Percentiles rank a stretch among this genome's conserved stretches.
phyloP scores from a whole-genome alignment of 2,888 invertebrate species.

The Spodoptera picta region DNA sequence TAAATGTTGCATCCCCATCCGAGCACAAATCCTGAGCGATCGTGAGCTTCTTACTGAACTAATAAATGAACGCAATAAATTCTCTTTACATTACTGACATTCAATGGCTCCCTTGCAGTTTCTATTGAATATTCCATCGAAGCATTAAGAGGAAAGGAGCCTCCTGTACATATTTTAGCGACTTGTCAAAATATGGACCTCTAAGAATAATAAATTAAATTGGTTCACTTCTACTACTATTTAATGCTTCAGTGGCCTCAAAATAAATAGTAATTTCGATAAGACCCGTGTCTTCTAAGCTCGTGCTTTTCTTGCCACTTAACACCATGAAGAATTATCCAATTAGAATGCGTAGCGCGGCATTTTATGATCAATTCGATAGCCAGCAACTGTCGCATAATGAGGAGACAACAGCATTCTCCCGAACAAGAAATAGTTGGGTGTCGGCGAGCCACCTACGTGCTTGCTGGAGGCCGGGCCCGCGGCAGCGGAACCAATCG shows the following conservation, averaged over 20 bases:
- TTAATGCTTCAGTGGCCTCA: conserved; percentile 65
- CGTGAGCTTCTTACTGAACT: conserved; percentile 80
- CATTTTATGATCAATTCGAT: conserved; percentile 79
- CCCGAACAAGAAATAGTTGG: conserved; percentile 79
- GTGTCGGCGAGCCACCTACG: conserved; percentile 84
- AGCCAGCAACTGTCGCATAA: conserved; percentile 80
- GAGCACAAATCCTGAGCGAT: conserved; percentile 76
- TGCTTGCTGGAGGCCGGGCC: conserved; percentile 68
- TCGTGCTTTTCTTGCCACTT: conserved; percentile 74
- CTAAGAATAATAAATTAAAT: conserved; percentile 31
- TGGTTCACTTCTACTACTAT: conserved; percentile 49
- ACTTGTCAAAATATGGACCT: conserved; percentile 31
- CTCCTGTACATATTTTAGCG: conserved; percentile 19
- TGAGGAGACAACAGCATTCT: conserved; percentile 82
- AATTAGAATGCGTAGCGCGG: conserved; percentile 80
- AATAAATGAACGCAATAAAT: conserved; percentile 85
- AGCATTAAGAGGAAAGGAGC: conserved; percentile 28
- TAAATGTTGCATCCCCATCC: conserved; percentile 80
- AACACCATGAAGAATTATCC: conserved; percentile 80
- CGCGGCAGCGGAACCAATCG: conserved; percentile 82
- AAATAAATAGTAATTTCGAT: conserved; percentile 67
- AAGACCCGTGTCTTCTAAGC: conserved; percentile 68
- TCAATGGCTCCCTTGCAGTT: conserved; percentile 63
- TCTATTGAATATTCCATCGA: conserved; percentile 39
- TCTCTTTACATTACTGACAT: conserved; percentile 78